Percentiles rank a stretch among this genome's conserved stretches.
Evolutionary conservation across 2,888 invertebrate genomes (phyloP).

Genomic region (Nomada fucata): DNA sequence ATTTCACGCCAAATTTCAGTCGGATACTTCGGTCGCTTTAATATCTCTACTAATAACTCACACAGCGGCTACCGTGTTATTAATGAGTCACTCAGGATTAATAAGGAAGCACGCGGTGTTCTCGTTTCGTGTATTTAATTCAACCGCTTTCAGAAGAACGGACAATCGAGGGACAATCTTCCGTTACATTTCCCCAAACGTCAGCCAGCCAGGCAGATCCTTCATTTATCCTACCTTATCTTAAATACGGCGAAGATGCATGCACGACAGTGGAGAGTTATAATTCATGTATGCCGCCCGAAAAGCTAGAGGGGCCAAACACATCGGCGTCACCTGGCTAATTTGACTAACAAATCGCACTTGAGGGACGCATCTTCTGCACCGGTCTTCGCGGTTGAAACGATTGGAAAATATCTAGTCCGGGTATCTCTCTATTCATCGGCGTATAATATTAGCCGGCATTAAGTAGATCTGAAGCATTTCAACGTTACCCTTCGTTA

Average conservation of each 20-base stretch:
- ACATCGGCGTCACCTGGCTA: slow-evolving; percentile 61
- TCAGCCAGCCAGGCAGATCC: slow-evolving; percentile 4
- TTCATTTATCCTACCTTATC: slow-evolving; percentile 21
- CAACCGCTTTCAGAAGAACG: too few species aligned
- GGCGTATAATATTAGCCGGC: slow-evolving; percentile 18
- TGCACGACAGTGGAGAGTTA: not conserved
- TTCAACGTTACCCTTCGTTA: not conserved
- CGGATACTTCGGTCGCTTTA: too few species aligned
- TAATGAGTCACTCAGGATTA: too few species aligned
- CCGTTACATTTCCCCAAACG: not conserved
- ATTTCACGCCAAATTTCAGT: too few species aligned
- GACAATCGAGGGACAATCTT: not conserved
- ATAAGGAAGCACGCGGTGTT: too few species aligned
- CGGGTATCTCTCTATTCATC: slow-evolving; percentile 28
- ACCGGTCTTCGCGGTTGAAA: slow-evolving; percentile 34
- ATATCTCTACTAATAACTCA: too few species aligned
- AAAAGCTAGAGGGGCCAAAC: slow-evolving; percentile 24
- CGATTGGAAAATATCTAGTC: slow-evolving; percentile 33
- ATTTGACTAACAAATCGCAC: slow-evolving; percentile 65
- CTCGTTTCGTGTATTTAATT: too few species aligned
- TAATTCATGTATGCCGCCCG: slow-evolving; percentile 46
- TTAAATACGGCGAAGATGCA: not conserved
- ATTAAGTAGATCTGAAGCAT: slow-evolving; percentile 28
- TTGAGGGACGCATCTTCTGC: slow-evolving; percentile 33
- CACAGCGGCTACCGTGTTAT: too few species aligned